Percentiles rank a stretch among this genome's conserved stretches.
These are phyloP conservation scores for Percopsis transmontana DNA, from an alignment of 2,113 vertebrate genomes.

Conservation along the genomic window DNA sequence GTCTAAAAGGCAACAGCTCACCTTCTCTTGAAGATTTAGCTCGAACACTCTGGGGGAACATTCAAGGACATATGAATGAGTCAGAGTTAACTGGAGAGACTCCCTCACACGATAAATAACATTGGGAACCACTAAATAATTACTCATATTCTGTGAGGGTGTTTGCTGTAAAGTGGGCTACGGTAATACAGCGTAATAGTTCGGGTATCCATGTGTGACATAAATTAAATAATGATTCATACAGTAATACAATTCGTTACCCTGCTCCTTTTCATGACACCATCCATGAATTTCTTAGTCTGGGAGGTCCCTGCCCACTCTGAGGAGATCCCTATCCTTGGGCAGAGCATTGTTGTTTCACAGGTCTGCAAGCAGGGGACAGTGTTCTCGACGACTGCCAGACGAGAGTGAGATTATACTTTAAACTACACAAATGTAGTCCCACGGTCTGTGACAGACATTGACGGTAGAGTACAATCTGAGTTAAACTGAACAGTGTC, in stretches of 20 bases:
- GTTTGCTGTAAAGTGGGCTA: background rate
- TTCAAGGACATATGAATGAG: conserved; percentile 7
- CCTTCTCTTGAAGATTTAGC: conserved; percentile 64
- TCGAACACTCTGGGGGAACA: conserved; percentile 69
- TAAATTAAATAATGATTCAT: background rate
- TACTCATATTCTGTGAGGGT: background rate
- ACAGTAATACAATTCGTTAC: conserved; percentile 32
- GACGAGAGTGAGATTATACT: background rate
- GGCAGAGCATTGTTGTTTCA: background rate
- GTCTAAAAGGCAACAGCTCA: conserved; percentile 37
- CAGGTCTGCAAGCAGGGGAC: background rate
- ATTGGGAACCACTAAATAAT: background rate
- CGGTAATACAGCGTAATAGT: too few relatives aligned
- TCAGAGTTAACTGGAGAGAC: conserved; percentile 13
- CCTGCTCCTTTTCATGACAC: conserved; percentile 71
- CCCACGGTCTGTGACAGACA: too few relatives aligned
- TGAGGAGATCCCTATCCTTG: conserved; percentile 54
- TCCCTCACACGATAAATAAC: conserved; percentile 11
- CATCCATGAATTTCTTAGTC: conserved; percentile 46
- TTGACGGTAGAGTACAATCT: background rate
- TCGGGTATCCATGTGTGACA: background rate
- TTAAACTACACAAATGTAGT: too few relatives aligned
- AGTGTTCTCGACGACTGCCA: conserved; percentile 22
- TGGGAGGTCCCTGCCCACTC: conserved; percentile 70
- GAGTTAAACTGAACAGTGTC: background rate